These are phyloP conservation scores for Scylla paramamosain DNA, from an alignment of 1,140 invertebrate genomes.

Conservation along the genomic window DNA sequence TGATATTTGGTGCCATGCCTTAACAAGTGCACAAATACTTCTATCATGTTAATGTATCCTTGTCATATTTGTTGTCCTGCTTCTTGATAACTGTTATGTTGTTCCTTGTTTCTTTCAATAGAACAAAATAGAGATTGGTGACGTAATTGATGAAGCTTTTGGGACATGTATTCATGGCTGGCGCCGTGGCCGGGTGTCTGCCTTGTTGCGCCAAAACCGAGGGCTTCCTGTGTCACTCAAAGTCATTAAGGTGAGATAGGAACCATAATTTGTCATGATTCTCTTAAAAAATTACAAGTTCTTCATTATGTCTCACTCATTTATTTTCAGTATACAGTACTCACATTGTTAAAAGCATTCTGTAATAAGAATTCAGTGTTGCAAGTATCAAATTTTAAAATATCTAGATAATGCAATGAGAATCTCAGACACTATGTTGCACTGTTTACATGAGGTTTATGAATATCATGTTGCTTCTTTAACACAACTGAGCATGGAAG, in stretches of 20 bases:
- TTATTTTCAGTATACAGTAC: background rate
- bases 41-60: no score
- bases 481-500: no score
- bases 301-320: slow-evolving; percentile 77
- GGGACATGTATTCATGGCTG: slow-evolving; percentile 81
- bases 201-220: slow-evolving; percentile 82
- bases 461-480: no score
- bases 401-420: background rate
- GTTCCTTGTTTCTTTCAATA: slow-evolving; percentile 79
- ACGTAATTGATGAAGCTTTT: slow-evolving; percentile 85
- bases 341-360: background rate
- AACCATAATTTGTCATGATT: background rate
- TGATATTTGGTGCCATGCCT: no score
- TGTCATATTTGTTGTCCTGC: background rate
- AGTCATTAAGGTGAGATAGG: slow-evolving; percentile 83
- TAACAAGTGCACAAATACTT: no score
- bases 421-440: background rate
- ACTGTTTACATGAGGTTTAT: slow-evolving; percentile 30
- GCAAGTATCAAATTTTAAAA: background rate
- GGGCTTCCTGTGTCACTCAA: slow-evolving; percentile 82
- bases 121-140: slow-evolving; percentile 84
- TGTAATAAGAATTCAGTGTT: background rate
- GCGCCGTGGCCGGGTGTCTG: slow-evolving; percentile 81
- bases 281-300: slow-evolving; percentile 80
- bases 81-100: background rate